Evolutionary conservation across 1,140 invertebrate genomes (phyloP).

Genomic region (Lucilia cuprina): DNA sequence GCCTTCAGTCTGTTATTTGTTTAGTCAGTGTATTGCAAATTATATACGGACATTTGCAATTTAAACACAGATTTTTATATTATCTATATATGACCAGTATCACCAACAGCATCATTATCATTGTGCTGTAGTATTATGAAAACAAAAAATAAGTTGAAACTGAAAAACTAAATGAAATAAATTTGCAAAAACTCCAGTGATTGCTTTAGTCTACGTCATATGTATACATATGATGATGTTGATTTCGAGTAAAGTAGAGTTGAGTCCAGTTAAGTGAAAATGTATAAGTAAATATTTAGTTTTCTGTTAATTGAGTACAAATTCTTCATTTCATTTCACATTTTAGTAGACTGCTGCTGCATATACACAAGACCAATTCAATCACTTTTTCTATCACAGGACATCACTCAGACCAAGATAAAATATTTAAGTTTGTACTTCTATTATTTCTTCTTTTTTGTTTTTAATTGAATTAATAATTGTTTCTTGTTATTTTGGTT

Average conservation of each 20-base stretch:
- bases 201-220: background rate
- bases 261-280: slow-evolving; percentile 32
- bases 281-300: slow-evolving; percentile 35
- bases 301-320: slow-evolving; percentile 34
- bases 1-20: background rate
- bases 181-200: background rate
- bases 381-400: background rate
- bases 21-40: slow-evolving; percentile 27
- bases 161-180: no score
- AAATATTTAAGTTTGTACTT: background rate
- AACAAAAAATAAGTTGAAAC: background rate
- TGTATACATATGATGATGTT: background rate
- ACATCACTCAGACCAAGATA: background rate
- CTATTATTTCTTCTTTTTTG: background rate
- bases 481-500: background rate
- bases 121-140: background rate
- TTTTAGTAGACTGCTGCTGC: background rate
- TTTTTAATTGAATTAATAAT: background rate
- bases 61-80: slow-evolving; percentile 20
- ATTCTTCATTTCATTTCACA: slow-evolving; percentile 19
- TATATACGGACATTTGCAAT: slow-evolving; percentile 28
- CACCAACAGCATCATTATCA: background rate
- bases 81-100: background rate
- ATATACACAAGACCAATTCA: background rate
- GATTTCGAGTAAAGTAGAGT: background rate